A percentile compares a stretch with the other conserved stretches of the same genome.
phyloP scores from a whole-genome alignment of 2,888 invertebrate species.

The Phyllotreta cruciferae region DNA sequence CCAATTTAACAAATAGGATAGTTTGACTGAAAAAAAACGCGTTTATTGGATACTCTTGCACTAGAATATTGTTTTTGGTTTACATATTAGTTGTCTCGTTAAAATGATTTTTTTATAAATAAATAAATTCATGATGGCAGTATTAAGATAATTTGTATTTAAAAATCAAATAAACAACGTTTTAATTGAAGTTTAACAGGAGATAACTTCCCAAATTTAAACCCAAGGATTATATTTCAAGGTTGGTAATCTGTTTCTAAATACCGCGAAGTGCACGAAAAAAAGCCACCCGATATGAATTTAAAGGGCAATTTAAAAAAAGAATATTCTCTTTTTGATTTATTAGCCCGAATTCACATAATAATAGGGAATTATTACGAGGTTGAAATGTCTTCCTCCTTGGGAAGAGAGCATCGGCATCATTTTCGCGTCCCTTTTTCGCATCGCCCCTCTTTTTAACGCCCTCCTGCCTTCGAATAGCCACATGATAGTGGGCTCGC shows the following conservation, averaged over 20 bases:
- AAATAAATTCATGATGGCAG: too few species aligned
- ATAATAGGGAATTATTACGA: slow-evolving; percentile 38
- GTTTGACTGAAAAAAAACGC: slow-evolving; percentile 6
- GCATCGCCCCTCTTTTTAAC: slow-evolving; percentile 22
- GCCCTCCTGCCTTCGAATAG: slow-evolving; percentile 20
- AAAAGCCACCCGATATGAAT: slow-evolving; percentile 35
- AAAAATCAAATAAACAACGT: too few species aligned
- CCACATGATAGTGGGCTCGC: slow-evolving; percentile 20
- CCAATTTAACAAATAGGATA: slow-evolving; percentile 14
- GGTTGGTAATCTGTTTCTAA: slow-evolving; percentile 27
- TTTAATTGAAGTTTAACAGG: too few species aligned
- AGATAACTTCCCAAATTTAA: too few species aligned
- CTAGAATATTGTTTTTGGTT: too few species aligned
- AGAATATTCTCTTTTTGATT: slow-evolving; percentile 37
- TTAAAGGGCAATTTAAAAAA: slow-evolving; percentile 38
- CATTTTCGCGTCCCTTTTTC: slow-evolving; percentile 34
- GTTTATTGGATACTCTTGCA: too few species aligned
- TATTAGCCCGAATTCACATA: slow-evolving; percentile 38
- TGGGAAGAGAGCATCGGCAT: slow-evolving; percentile 27
- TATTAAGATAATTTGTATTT: too few species aligned
- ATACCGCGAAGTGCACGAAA: slow-evolving; percentile 33
- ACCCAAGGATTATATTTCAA: not conserved
- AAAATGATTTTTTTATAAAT: too few species aligned
- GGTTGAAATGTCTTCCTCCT: slow-evolving; percentile 39
- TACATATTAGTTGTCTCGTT: too few species aligned